phyloP scores from a whole-genome alignment of 2,113 vertebrate species.

The Aphelocoma coerulescens region DNA sequence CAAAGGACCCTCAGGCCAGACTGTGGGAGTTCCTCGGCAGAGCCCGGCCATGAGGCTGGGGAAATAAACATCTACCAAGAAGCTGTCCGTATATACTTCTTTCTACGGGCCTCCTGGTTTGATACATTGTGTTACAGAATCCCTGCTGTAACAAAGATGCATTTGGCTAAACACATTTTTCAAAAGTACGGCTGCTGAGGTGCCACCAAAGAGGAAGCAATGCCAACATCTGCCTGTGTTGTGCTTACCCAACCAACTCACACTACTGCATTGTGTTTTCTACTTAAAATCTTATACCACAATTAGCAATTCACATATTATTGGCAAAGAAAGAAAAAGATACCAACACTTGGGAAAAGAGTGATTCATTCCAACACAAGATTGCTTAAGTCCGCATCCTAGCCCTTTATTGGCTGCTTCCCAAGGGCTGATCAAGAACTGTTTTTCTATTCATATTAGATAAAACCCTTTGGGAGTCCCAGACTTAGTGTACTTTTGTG shows the following conservation, averaged over 20 bases:
- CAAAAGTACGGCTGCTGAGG: not conserved
- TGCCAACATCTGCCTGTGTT: not conserved
- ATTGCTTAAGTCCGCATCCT: not conserved
- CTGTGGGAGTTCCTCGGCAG: no score
- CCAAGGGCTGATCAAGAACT: not conserved
- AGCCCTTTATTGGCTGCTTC: not conserved
- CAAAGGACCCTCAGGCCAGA: no score
- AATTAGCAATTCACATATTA: not conserved
- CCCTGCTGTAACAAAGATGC: not conserved
- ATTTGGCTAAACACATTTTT: not conserved
- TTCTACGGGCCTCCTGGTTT: no score
- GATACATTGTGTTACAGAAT: no score
- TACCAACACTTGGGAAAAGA: not conserved
- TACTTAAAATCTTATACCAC: not conserved
- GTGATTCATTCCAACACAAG: not conserved
- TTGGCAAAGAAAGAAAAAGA: not conserved
- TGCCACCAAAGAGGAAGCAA: not conserved
- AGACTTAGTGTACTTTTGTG: not conserved
- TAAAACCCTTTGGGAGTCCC: not conserved
- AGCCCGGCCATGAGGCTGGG: no score
- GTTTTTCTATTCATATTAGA: not conserved
- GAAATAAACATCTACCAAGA: no score
- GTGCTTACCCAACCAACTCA: not conserved
- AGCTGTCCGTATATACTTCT: no score
- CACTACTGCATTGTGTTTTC: rapidly evolving